Evolutionary conservation across 2,888 invertebrate species (phyloP).

Genomic region (Coelopa pilipes): DNA sequence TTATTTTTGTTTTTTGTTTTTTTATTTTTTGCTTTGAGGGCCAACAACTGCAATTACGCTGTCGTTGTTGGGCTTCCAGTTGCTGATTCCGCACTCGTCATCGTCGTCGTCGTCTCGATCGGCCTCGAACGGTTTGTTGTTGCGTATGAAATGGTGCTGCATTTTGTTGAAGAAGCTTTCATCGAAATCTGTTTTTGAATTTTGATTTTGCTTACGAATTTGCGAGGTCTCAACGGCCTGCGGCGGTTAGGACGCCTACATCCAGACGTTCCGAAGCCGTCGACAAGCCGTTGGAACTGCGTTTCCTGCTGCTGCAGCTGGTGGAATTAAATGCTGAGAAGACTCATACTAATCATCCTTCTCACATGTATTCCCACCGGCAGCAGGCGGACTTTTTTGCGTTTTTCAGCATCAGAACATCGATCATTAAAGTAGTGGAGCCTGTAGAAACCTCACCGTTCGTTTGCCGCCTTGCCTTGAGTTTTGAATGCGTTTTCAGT

Average conservation of each 20-base stretch:
- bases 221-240: too few species aligned
- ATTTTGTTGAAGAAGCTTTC: constrained; percentile 24
- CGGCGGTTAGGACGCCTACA: too few species aligned
- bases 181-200: constrained; percentile 4
- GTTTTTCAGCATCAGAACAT: too few species aligned
- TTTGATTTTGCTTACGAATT: constrained; percentile 6
- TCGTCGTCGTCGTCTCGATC: too few species aligned
- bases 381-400: too few species aligned
- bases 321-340: too few species aligned
- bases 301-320: too few species aligned
- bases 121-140: not conserved
- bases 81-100: not conserved
- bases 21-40: constrained; percentile 29
- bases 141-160: constrained; percentile 33
- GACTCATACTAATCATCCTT: too few species aligned
- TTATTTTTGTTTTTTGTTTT: constrained; percentile 31
- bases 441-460: not conserved
- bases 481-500: not conserved
- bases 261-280: too few species aligned
- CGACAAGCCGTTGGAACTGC: too few species aligned
- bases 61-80: not conserved
- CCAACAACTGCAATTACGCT: constrained; percentile 18
- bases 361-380: too few species aligned
- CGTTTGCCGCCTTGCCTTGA: not conserved
- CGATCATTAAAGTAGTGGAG: too few species aligned